Percentiles rank a stretch among this genome's conserved stretches.
These are phyloP conservation scores for Leistus spinibarbis DNA, from an alignment of 2,888 invertebrate species.

Conservation along the genomic window DNA sequence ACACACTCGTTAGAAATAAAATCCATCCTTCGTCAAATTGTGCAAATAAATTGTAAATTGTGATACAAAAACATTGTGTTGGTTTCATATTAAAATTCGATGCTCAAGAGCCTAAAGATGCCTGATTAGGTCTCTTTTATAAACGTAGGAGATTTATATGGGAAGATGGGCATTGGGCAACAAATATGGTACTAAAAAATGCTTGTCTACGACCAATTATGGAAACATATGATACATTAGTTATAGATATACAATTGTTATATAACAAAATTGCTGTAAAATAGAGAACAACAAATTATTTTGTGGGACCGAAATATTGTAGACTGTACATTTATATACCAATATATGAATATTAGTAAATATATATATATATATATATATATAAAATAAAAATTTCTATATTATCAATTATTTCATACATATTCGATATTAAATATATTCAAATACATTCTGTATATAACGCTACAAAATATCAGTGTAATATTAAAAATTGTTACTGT, in stretches of 20 bases:
- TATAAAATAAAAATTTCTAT: background rate
- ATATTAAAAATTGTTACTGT: background rate
- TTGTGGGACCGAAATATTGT: constrained; percentile 38
- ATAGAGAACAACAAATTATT: constrained; percentile 35
- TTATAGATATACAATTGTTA: background rate
- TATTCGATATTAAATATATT: background rate
- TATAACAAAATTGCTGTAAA: background rate
- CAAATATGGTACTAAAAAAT: background rate
- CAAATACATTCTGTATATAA: background rate
- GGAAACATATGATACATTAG: background rate
- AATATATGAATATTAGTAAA: background rate
- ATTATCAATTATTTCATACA: background rate
- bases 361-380: constrained; percentile 15
- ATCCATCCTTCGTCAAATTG: background rate
- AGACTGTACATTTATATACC: constrained; percentile 16
- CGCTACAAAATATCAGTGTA: background rate
- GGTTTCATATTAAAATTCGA: constrained; percentile 19
- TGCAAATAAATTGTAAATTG: constrained; percentile 27
- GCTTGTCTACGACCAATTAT: background rate
- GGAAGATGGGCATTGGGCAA: no score
- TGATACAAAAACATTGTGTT: constrained; percentile 21
- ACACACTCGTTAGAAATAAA: background rate
- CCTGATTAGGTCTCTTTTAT: no score
- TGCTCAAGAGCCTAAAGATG: no score
- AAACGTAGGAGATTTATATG: no score